Base-by-base conservation (phyloP, 1,140 invertebrate genomes). In the Macrosteles quadrilineatus region DNA sequence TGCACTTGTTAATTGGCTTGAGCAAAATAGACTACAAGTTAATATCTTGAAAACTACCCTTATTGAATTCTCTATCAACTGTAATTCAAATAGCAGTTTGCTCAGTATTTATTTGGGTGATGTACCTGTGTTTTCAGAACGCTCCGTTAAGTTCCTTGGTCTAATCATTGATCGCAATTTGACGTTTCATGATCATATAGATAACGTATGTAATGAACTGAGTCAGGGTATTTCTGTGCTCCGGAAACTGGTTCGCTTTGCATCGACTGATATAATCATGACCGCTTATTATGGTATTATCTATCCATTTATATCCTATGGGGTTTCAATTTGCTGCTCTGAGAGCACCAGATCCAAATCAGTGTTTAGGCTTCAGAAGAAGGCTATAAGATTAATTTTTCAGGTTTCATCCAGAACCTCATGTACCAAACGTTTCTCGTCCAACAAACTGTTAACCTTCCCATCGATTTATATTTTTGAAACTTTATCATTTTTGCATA, bases 211-310 rank as follows among this genome's bases (percentile, higher is more conserved):
- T n/a, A 50, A 50, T 3, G n/a, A 50, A 21, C 47, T 50, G 14
- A 50, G 47, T 19, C 47, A 50, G 47, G 47, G 47, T 50, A 50
- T 50, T 11, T 50, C n/a, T 50, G 47, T 50, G n/a, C 47, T 50
- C 6, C 47, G 47, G 47, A 50, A 19, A 19, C 21, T 50, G 32
- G 4, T 14, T 36, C 14, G 14, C 32, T 36, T 36, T 36, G 32
- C 32, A 4, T 36, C 32, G 4, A 50, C n/a, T 19, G 47, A 50
- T 6, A 3, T 50, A 4, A 4, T 50, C 47, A 21, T 50, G 4
- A n/a, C 47, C 6, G 47, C 47, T 19, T 50, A 50, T n/a, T 50
- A 50, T n/a, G 47, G 21, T 17, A 50, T 50, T 21, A 50, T 50
- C 3, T 50, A 50, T n/a, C 47, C 47, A 4, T 50, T 9, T 21